Evolutionary conservation across 1,140 invertebrate genomes (phyloP), one percentile per base, ranked within the genome.

Genomic region (Paracyclopina nana): DNA sequence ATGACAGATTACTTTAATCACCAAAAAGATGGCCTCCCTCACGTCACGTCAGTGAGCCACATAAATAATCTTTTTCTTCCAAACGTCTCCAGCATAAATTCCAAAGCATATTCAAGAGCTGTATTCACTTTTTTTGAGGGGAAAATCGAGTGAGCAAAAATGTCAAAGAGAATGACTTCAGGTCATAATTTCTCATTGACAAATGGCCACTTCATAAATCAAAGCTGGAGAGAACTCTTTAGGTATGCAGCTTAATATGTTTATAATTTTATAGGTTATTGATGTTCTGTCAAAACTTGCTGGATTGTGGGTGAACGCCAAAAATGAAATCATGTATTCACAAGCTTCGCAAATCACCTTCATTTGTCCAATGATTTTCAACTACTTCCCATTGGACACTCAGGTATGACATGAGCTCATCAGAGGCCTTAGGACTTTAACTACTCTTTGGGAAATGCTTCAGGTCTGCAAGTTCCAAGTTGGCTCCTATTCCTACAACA

Each of bases 361-460:
- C 46, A 48, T 48, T 28, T 48, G 46, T 48, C 46, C 46, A 5
- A 48, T 48, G 46, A 29, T 48, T 2, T 48, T 48, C 27, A 29
- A 48, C 27, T 48, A 48, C 46, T 48, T 48, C 28, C 46, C 46
- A n/a, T 28, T 48, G 14, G 46, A 48, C 27, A 48, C 46, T 6
- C 46, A 48, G 46, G 46, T 48, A 48, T 31, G 29, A 31, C 29
- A 31, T 31, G 29, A 14, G 29, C 29, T 31, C 29, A 31, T 31
- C 14, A 9, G 9, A 14, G 29, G 29, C 9, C 14, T 31, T 31
- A 8, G 8, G 29, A 31, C 8, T 8, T 31, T 31, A 14, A 31
- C 14, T 31, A 14, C 8, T 9, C 14, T 14, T 31, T 31, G 14
- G 5, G 14, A 16, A 5, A 20, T 20, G 20, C 20, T 44, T 44